Base-by-base conservation (phyloP, 92 coral and sea anemone genomes). In the Siderastrea radians region DNA sequence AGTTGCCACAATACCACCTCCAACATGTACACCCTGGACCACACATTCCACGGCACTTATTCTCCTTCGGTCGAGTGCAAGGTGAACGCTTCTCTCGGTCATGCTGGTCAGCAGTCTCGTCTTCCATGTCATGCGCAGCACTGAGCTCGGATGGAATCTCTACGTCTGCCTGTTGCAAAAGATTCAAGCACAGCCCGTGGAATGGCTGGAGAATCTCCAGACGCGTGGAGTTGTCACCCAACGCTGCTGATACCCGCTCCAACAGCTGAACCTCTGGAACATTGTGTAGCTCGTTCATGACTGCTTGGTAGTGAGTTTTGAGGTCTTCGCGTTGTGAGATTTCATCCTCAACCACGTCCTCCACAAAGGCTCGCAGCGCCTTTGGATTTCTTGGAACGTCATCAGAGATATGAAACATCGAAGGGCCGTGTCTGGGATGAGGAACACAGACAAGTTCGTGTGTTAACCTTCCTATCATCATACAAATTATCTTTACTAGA, bases 1-100 rank as follows among this genome's bases (percentile, higher is more conserved):
- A 87, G 63, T 87, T 89, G 26, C 91, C 91, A 71, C 91, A 87
- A 68, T 80, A 49, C 85, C 61, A 81, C 6, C 13, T 17, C 91
- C 91, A 87, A 49, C 89, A 87, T 1, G 1, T 3, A 11, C 91
- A 87, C 6, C 70, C 81, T 10, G 16, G 55, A 15, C 91, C 91
- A 55, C 91, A 87, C 80, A 87, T 8, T 19, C 91, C 88, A 9
- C 78, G 86, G 26, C 91, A 87, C 1, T 11, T 68, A 47, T 49
- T 62, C 2, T 13, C 58, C 26, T 6, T 46, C 5, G 88, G 88
- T 72, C 53, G 49, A 7, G 43, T 0, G 74, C 82, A 84, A 26
- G 38, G 38, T 26, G 38, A 26, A 64, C 88, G 88, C 50, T 75
- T 84, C 82, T 84, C 80, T 13, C 63, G 65, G 38, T 66, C 49